A percentile compares a stretch with the other conserved stretches of the same genome.
These are phyloP conservation scores for Sceloporus undulatus DNA, from an alignment of 2,113 vertebrate genomes.

Conservation along the genomic window DNA sequence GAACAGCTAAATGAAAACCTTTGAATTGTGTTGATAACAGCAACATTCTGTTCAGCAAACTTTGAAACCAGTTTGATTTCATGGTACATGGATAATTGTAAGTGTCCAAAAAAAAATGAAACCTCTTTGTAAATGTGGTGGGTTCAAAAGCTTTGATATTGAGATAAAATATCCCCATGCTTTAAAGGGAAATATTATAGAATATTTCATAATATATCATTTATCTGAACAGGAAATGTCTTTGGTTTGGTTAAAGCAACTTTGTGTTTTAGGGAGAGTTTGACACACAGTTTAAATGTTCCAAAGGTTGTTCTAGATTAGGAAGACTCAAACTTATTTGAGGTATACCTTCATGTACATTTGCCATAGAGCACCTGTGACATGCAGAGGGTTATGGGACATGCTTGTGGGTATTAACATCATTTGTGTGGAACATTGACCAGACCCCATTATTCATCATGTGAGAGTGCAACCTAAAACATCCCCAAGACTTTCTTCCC, in stretches of 20 bases:
- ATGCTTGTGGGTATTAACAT: background rate
- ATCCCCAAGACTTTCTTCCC: background rate
- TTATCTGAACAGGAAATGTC: background rate
- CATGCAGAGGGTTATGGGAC: background rate
- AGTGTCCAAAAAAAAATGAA: slow-evolving; percentile 25
- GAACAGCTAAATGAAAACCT: background rate
- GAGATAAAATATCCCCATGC: background rate
- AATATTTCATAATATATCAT: slow-evolving; percentile 1
- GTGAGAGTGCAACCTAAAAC: background rate
- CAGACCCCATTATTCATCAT: background rate
- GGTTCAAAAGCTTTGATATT: background rate
- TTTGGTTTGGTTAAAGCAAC: background rate
- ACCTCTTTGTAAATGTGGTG: slow-evolving; percentile 35
- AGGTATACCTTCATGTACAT: background rate
- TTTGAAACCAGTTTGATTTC: slow-evolving; percentile 31
- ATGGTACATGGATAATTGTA: slow-evolving; percentile 17
- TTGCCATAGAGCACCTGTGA: background rate
- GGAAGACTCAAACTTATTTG: background rate
- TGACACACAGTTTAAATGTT: background rate
- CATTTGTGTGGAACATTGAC: background rate
- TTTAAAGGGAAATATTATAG: background rate
- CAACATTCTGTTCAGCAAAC: background rate
- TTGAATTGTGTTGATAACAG: slow-evolving; percentile 13
- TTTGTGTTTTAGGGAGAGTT: background rate
- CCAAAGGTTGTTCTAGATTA: background rate